These are phyloP conservation scores for Netelia inedita DNA, from an alignment of 2,888 invertebrate species.

Conservation along the genomic window DNA sequence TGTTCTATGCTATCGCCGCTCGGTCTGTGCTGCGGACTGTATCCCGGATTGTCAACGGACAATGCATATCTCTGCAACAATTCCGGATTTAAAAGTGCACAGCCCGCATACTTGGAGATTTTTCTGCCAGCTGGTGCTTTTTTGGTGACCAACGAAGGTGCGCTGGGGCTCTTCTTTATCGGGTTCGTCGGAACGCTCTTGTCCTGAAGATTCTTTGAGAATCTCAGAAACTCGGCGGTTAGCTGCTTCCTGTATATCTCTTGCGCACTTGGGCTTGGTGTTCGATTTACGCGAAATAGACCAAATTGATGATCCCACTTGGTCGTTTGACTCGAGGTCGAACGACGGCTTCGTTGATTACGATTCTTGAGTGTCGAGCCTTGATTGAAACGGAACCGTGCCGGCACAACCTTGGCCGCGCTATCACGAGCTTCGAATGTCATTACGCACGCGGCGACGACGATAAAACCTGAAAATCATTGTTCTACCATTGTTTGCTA, in stretches of 20 bases:
- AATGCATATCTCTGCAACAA: slow-evolving; percentile 92
- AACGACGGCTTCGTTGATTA: slow-evolving; percentile 84
- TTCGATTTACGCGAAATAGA: slow-evolving; percentile 86
- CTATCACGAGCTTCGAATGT: slow-evolving; percentile 99
- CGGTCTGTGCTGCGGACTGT: slow-evolving; percentile 78
- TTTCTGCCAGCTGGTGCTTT: slow-evolving; percentile 80
- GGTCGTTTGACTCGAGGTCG: slow-evolving; percentile 86
- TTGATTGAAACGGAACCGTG: slow-evolving; percentile 86
- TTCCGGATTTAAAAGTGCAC: slow-evolving; percentile 88
- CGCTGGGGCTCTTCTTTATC: slow-evolving; percentile 87
- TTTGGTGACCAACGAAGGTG: slow-evolving; percentile 86
- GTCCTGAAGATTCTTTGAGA: slow-evolving; percentile 81
- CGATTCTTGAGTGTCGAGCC: slow-evolving; percentile 79
- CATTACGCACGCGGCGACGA: slow-evolving; percentile 99
- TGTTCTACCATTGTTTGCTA: background rate
- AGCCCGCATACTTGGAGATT: slow-evolving; percentile 84
- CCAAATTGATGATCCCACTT: slow-evolving; percentile 90
- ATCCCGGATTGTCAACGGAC: slow-evolving; percentile 92
- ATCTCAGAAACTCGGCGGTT: slow-evolving; percentile 83
- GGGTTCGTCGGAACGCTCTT: slow-evolving; percentile 77
- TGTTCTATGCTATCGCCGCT: slow-evolving; percentile 86
- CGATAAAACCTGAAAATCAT: slow-evolving; percentile 91
- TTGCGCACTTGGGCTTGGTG: slow-evolving; percentile 86
- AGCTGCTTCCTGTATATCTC: slow-evolving; percentile 80
- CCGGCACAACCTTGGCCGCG: slow-evolving; percentile 96